phyloP scores from a whole-genome alignment of 2,113 vertebrate genomes.

The Podilymbus podiceps region DNA sequence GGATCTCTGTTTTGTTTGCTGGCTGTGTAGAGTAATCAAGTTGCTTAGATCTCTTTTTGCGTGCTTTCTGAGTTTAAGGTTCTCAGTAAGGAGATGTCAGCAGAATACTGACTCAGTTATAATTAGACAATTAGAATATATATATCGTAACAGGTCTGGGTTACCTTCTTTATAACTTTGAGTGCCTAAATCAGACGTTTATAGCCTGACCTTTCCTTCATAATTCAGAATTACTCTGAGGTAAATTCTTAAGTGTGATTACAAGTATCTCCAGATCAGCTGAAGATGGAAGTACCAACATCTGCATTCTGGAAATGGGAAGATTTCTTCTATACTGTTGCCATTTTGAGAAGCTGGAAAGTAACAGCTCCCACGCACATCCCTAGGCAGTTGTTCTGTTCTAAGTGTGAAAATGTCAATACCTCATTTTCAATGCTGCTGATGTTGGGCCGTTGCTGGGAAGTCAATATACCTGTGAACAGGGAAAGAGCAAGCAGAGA shows the following conservation, averaged over 20 bases:
- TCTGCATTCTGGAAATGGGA: neutral
- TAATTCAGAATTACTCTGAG: neutral
- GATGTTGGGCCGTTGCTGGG: neutral
- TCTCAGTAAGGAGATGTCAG: neutral
- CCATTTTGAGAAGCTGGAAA: neutral
- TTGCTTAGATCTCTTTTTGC: neutral
- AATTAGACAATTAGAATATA: neutral
- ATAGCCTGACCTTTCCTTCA: neutral
- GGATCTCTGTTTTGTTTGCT: neutral
- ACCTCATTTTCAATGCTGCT: neutral
- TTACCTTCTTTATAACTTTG: neutral
- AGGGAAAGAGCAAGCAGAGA: neutral
- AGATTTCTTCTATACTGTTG: neutral
- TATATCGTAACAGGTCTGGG: neutral
- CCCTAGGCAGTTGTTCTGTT: neutral
- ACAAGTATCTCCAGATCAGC: neutral
- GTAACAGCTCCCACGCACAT: neutral
- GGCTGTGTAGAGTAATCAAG: neutral
- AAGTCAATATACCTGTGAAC: neutral
- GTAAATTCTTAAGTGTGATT: neutral
- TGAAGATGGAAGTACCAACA: neutral
- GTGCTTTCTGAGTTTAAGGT: neutral
- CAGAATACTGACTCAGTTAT: neutral
- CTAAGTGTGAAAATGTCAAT: neutral
- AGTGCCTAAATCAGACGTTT: neutral